Percentiles rank a stretch among this genome's conserved stretches.
phyloP scores from a whole-genome alignment of 2,113 vertebrate species.

The Scolopax mira region DNA sequence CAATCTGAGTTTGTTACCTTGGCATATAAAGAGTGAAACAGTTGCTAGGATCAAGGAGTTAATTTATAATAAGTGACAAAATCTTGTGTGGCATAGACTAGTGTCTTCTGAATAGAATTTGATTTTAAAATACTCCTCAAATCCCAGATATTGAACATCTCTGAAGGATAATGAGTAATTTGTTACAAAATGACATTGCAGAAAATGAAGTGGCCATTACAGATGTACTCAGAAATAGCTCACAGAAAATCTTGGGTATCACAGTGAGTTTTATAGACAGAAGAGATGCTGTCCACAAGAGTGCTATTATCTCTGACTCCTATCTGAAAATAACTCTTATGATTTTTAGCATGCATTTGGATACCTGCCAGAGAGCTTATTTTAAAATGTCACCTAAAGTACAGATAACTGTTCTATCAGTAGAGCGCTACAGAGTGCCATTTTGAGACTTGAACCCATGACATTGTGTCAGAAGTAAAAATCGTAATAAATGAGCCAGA shows the following conservation, averaged over 20 bases:
- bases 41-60: neutral
- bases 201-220: neutral
- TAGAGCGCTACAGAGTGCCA: neutral
- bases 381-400: constrained; percentile 50
- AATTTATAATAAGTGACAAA: neutral
- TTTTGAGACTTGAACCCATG: constrained; percentile 19
- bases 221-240: neutral
- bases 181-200: neutral
- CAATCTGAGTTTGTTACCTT: neutral
- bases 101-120: neutral
- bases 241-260: neutral
- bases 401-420: constrained; percentile 23
- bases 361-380: constrained; percentile 28
- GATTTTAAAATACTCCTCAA: neutral
- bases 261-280: neutral
- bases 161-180: neutral
- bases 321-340: constrained; percentile 29
- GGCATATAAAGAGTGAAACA: neutral
- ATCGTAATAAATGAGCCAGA: constrained; percentile 25
- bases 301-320: constrained; percentile 13
- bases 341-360: constrained; percentile 43
- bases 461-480: constrained; percentile 26
- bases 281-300: neutral
- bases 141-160: neutral
- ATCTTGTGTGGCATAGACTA: neutral